Base-by-base conservation (phyloP, 2,797 vertebrate species). In the Amazona ochrocephala region DNA sequence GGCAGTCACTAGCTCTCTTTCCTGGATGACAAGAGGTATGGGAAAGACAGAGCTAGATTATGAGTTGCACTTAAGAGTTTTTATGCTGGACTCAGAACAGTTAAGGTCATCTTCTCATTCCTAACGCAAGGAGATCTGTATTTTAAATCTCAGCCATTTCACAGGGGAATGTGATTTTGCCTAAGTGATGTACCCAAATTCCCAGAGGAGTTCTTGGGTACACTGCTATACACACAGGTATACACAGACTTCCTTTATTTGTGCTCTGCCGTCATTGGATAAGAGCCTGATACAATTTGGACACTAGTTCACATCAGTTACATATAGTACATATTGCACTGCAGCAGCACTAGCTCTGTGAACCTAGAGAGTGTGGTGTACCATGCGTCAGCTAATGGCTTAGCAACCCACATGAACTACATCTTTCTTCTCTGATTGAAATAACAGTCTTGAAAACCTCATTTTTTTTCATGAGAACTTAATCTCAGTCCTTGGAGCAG, bases 301-400 rank as follows among this genome's bases (percentile, higher is more conserved):
- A 86, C 37, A 73, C 18, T 48, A 56, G 47, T 30, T 72, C 14
- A 17, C 32, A 41, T 30, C 34, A 66, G 39, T 37, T 32, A 32
- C 13, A 70, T 30, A 41, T 53, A 72, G 15, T 27, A 47, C 0
- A 0, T 17, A 37, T 60, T 1, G 7, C 20, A 29, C 65, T 45
- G 62, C 58, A 79, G 64, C 70, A 64, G 50, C 74, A 79, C 50
- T 21, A 34, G 14, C 45, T 64, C 77, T 47, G 29, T 68, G 45
- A 79, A 60, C 29, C 13, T 70, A 58, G 51, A 48, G 27, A 74
- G 17, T 10, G 20, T 56, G 29, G 66, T 4, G 11, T 20, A 70
- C 45, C 16, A 29, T 12, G 44, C 42, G 37, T 44, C 73, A 70
- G 32, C 34, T 68, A 50, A 82, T 4, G 44, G 34, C 41, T 84